Evolutionary conservation across 2,888 invertebrate species (phyloP).

Genomic region (Eupithecia dodoneata): DNA sequence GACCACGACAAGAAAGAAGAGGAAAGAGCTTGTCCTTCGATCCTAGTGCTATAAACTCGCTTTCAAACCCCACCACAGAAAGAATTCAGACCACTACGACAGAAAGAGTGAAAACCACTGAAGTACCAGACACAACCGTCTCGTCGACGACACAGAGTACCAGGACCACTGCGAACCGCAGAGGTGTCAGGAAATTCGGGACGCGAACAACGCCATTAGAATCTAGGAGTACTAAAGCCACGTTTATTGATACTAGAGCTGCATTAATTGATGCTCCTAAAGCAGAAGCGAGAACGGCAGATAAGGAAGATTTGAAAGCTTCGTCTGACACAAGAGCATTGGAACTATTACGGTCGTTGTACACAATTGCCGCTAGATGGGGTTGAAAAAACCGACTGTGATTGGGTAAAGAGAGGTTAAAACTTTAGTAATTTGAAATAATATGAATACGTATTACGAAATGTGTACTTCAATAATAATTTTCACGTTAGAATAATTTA

Average conservation of each 20-base stretch:
- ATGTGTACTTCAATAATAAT: conserved; percentile 13
- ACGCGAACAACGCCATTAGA: conserved; percentile 61
- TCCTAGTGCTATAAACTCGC: conserved; percentile 69
- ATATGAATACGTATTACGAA: conserved; percentile 6
- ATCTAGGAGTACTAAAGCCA: conserved; percentile 54
- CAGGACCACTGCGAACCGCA: conserved; percentile 64
- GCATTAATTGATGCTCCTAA: conserved; percentile 65
- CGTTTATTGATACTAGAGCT: conserved; percentile 53
- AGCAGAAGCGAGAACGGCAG: conserved; percentile 73
- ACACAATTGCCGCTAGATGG: conserved; percentile 93
- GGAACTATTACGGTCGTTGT: conserved; percentile 92
- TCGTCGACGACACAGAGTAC: conserved; percentile 61
- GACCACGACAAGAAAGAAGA: conserved; percentile 59
- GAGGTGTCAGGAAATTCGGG: conserved; percentile 70
- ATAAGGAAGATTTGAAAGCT: conserved; percentile 66
- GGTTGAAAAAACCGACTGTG: conserved; percentile 71
- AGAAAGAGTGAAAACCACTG: conserved; percentile 50
- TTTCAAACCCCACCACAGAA: conserved; percentile 71
- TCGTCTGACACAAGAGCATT: conserved; percentile 91
- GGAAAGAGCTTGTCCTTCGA: conserved; percentile 70
- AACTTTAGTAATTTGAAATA: conserved; percentile 54
- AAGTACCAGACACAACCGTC: conserved; percentile 55
- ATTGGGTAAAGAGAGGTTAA: conserved; percentile 43
- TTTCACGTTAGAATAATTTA: conserved; percentile 8
- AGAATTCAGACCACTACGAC: conserved; percentile 51